Percentiles rank a stretch among this genome's conserved stretches.
These are phyloP conservation scores for Acestrorhynchus altus DNA, from an alignment of 2,797 vertebrate species.

Conservation along the genomic window DNA sequence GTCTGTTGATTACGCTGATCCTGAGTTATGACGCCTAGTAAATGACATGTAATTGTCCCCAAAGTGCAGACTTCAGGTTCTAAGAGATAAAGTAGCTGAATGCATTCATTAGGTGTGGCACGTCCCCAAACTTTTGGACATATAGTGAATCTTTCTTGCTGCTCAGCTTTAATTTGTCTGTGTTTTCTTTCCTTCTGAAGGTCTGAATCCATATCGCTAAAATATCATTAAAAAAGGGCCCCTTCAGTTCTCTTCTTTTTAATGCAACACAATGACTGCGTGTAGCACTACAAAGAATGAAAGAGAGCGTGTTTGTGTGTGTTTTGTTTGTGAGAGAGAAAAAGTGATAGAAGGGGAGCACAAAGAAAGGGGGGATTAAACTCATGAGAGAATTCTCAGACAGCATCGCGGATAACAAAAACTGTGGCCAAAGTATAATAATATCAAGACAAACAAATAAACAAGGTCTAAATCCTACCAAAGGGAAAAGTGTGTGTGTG, in stretches of 20 bases:
- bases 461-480: slow-evolving; percentile 34
- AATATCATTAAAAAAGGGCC: slow-evolving; percentile 9
- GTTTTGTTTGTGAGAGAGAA: slow-evolving; percentile 1
- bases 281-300: not conserved
- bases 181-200: not conserved
- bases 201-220: slow-evolving; percentile 19
- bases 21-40: too few relatives aligned
- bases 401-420: slow-evolving; percentile 38
- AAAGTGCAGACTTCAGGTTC: too few relatives aligned
- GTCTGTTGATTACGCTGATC: too few relatives aligned
- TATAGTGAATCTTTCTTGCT: slow-evolving; percentile 4
- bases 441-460: slow-evolving; percentile 15
- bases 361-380: slow-evolving; percentile 39
- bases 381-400: slow-evolving; percentile 18
- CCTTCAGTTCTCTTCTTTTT: slow-evolving; percentile 9
- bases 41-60: too few relatives aligned
- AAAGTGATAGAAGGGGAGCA: not conserved
- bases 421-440: slow-evolving; percentile 21
- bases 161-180: not conserved
- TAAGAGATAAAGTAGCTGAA: too few relatives aligned
- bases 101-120: too few relatives aligned
- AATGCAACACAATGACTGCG: not conserved
- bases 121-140: too few relatives aligned
- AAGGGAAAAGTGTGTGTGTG: slow-evolving; percentile 17
- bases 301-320: not conserved